These are phyloP conservation scores for Sinonovacula constricta DNA, from an alignment of 1,140 invertebrate species.

Conservation along the genomic window DNA sequence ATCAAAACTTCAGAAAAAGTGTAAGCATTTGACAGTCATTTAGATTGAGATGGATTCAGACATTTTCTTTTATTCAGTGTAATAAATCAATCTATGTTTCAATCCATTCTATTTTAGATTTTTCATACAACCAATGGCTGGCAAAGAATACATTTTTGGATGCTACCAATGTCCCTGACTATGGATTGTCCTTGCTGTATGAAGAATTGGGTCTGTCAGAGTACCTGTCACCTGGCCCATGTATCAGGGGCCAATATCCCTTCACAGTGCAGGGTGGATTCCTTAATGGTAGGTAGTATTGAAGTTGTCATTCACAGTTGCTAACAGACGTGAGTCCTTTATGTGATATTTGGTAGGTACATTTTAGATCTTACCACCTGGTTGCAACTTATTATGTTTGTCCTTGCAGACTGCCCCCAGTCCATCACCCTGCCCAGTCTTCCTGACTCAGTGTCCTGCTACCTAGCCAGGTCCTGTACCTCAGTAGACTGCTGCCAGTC, in stretches of 20 bases:
- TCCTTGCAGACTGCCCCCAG: not conserved
- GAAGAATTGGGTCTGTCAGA: not conserved
- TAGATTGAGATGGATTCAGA: not conserved
- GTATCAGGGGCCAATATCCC: not conserved
- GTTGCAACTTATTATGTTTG: too few species aligned
- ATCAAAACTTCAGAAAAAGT: too few species aligned
- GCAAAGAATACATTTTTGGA: not conserved
- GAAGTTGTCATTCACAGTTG: too few species aligned
- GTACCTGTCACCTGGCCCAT: not conserved
- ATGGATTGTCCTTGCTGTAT: not conserved
- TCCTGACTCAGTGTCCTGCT: not conserved
- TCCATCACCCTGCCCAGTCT: not conserved
- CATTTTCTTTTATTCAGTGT: not conserved
- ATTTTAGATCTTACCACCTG: too few species aligned
- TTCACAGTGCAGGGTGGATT: not conserved
- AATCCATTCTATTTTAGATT: too few species aligned
- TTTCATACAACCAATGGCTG: not conserved
- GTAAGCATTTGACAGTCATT: not conserved
- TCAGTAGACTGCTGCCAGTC: not conserved
- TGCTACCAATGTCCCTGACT: not conserved
- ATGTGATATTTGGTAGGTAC: too few species aligned
- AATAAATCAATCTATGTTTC: too few species aligned
- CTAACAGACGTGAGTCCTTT: too few species aligned
- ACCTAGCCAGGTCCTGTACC: not conserved
- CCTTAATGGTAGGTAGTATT: not conserved